These are phyloP conservation scores for Rugalucina vietnamica DNA, from an alignment of 2,888 invertebrate species.

Conservation along the genomic window DNA sequence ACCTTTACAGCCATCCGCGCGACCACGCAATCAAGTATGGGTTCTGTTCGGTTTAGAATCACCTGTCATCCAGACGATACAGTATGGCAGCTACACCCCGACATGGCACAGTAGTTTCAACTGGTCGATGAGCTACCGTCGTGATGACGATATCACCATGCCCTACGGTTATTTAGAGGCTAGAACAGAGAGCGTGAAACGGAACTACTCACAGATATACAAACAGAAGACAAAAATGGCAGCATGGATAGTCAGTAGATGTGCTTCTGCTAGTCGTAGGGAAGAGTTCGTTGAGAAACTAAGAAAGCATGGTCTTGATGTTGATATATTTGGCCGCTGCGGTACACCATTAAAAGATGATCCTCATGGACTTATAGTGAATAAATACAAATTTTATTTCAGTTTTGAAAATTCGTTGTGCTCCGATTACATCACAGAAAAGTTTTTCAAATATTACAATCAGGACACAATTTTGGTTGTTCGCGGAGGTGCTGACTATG, in stretches of 20 bases:
- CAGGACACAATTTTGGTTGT: no score
- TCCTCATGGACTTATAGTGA: no score
- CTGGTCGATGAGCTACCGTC: background rate
- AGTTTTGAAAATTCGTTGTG: no score
- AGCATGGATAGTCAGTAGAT: background rate
- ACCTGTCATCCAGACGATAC: background rate
- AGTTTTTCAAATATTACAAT: no score
- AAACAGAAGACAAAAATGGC: background rate
- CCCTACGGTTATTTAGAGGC: background rate
- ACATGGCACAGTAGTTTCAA: background rate
- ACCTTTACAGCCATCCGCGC: background rate
- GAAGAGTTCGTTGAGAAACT: constrained; percentile 1
- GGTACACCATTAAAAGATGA: background rate
- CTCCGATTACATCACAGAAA: no score
- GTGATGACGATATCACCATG: background rate
- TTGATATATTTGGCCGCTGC: constrained; percentile 23
- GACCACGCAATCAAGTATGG: background rate
- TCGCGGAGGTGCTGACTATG: no score
- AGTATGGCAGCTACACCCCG: background rate
- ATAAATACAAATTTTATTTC: no score
- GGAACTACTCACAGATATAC: background rate
- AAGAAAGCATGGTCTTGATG: background rate
- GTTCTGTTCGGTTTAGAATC: background rate
- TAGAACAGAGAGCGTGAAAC: background rate
- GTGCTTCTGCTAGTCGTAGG: constrained; percentile 5